These are phyloP conservation scores for Harpegnathos saltator DNA, from an alignment of 1,140 invertebrate species.

Conservation along the genomic window DNA sequence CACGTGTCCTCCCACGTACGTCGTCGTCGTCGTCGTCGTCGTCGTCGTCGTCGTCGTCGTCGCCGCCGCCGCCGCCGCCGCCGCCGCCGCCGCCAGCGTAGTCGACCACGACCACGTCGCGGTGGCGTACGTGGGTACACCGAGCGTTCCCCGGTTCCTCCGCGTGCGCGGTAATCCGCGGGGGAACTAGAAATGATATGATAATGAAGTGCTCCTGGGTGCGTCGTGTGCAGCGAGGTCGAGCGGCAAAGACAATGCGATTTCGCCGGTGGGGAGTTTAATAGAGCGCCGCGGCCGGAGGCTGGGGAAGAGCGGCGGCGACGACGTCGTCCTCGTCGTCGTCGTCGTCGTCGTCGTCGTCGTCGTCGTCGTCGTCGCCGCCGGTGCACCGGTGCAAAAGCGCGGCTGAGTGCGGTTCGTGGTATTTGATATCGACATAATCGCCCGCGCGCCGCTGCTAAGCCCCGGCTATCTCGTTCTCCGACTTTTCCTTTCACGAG, in stretches of 20 bases:
- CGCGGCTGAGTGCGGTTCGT: constrained; percentile 84
- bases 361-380: too few relatives aligned
- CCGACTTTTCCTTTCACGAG: constrained; percentile 83
- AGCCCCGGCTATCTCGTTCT: constrained; percentile 75
- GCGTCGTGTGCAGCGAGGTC: constrained; percentile 59
- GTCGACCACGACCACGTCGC: too few relatives aligned
- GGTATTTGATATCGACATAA: constrained; percentile 86
- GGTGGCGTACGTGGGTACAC: not conserved
- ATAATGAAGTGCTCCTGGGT: constrained; percentile 72
- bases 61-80: too few relatives aligned
- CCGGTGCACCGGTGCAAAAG: constrained; percentile 57
- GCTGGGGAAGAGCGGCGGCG: not conserved
- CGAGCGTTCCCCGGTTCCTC: constrained; percentile 30
- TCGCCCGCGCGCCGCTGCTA: constrained; percentile 68
- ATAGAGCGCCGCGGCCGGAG: constrained; percentile 70
- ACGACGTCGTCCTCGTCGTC: too few relatives aligned
- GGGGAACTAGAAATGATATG: constrained; percentile 74
- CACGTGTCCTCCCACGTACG: constrained; percentile 50
- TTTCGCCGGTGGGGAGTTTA: constrained; percentile 78
- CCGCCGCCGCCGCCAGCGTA: not conserved
- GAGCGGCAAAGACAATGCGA: constrained; percentile 84
- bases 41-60: not conserved
- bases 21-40: too few relatives aligned
- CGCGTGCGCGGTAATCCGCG: constrained; percentile 64
- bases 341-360: not conserved